A percentile compares a stretch with the other conserved stretches of the same genome.
phyloP scores from a whole-genome alignment of 2,888 invertebrate species.

The Bursaphelenchus okinawaensis region DNA sequence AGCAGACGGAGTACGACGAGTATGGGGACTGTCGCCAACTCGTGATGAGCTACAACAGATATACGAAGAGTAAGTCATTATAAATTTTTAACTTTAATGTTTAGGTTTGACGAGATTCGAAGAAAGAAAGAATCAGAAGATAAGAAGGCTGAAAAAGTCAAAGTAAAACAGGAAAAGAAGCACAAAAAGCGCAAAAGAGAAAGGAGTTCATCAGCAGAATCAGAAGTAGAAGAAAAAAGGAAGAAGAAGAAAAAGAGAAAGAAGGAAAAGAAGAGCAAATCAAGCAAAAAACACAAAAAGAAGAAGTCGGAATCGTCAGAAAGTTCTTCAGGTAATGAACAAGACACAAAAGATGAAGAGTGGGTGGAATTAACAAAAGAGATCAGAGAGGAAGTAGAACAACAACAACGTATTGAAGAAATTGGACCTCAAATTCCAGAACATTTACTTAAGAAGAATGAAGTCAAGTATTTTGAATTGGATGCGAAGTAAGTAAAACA shows the following conservation, averaged over 20 bases:
- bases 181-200: conserved; percentile 20
- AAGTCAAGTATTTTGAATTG: conserved; percentile 20
- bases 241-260: conserved; percentile 25
- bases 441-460: conserved; percentile 24
- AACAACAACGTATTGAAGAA: conserved; percentile 31
- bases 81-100: not conserved
- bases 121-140: conserved; percentile 16
- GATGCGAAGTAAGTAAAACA: conserved; percentile 23
- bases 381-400: conserved; percentile 28
- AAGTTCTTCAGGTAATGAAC: not conserved
- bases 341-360: conserved; percentile 21
- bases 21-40: conserved; percentile 33
- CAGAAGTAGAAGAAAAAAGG: conserved; percentile 17
- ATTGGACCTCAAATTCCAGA: conserved; percentile 39
- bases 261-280: conserved; percentile 28
- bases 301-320: conserved; percentile 3
- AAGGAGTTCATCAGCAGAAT: conserved; percentile 1
- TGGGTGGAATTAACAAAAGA: conserved; percentile 47
- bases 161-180: conserved; percentile 13
- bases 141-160: conserved; percentile 15
- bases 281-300: conserved; percentile 22
- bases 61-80: conserved; percentile 28
- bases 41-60: conserved; percentile 27
- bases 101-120: conserved; percentile 27
- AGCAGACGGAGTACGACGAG: conserved; percentile 18